Evolutionary conservation across 1,140 invertebrate genomes (phyloP).

Genomic region (Zaprionus africanus): DNA sequence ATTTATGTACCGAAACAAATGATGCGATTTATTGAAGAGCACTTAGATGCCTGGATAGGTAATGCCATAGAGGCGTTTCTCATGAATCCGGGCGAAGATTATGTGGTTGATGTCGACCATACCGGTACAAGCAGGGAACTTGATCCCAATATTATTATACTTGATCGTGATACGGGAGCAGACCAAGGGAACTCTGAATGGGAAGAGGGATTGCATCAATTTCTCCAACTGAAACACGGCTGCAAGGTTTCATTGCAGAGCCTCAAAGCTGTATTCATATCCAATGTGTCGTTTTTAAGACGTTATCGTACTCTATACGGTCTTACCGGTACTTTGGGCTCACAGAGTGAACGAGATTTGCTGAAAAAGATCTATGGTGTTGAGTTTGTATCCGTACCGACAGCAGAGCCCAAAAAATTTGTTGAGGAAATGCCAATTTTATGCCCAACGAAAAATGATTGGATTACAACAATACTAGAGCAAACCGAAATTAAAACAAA

Average conservation of each 20-base stretch:
- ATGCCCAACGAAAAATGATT: background rate
- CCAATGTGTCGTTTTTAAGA: conserved; percentile 83
- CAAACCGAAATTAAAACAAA: background rate
- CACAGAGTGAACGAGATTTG: conserved; percentile 6
- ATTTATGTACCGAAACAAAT: conserved; percentile 18
- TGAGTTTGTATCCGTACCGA: conserved; percentile 13
- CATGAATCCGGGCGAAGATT: conserved; percentile 42
- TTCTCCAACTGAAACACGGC: conserved; percentile 84
- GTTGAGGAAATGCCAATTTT: conserved; percentile 10
- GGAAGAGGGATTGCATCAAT: conserved; percentile 84
- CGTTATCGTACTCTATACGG: conserved; percentile 78
- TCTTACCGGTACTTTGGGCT: conserved; percentile 22
- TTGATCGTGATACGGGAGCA: conserved; percentile 84
- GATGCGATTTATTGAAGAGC: conserved; percentile 11
- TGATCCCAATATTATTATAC: conserved; percentile 67
- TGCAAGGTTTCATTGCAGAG: conserved; percentile 75
- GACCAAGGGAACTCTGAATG: conserved; percentile 80
- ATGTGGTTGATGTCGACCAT: conserved; percentile 63
- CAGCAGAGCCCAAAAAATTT: conserved; percentile 7
- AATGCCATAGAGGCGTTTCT: conserved; percentile 12
- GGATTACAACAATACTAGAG: background rate
- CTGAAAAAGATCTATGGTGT: background rate
- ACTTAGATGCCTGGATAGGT: conserved; percentile 16
- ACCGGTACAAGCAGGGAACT: conserved; percentile 58
- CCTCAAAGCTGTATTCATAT: conserved; percentile 83